Percentiles rank a stretch among this genome's conserved stretches.
Conservation (phyloP, 2,797 vertebrate species). For the Arnoldichthys spilopterus region DNA sequence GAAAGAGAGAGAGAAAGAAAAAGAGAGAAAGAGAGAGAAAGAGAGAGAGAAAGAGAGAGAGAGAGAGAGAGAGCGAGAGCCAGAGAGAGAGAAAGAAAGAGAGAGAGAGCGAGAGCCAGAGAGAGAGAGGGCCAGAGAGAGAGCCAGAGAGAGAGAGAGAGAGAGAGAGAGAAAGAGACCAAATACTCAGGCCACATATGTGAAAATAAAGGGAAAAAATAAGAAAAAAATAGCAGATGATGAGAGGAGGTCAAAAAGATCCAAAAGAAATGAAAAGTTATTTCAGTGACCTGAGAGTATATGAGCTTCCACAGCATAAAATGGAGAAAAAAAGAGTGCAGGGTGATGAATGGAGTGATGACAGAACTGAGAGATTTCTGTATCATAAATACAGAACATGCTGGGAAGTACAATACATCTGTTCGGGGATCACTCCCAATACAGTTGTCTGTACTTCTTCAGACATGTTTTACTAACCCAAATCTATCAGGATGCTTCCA, state of each 20-base stretch:
- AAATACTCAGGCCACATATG: slow-evolving; percentile 46
- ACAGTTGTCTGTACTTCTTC: background rate
- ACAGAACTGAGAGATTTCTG: background rate
- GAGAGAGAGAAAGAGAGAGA: slow-evolving; percentile 21
- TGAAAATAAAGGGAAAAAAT: slow-evolving; percentile 54
- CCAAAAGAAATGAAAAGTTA: slow-evolving; percentile 13
- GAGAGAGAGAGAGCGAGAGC: slow-evolving; percentile 58
- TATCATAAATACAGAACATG: slow-evolving; percentile 22
- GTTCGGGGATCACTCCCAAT: slow-evolving; percentile 1
- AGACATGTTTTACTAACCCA: slow-evolving; percentile 5
- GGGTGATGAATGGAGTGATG: slow-evolving; percentile 18
- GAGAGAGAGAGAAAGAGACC: slow-evolving; percentile 26
- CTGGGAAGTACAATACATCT: background rate
- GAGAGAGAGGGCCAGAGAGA: slow-evolving; percentile 19
- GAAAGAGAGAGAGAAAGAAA: slow-evolving; percentile 15
- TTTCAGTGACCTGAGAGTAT: slow-evolving; percentile 21
- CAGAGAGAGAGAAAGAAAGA: slow-evolving; percentile 16
- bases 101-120: slow-evolving; percentile 4
- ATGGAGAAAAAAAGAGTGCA: slow-evolving; percentile 50
- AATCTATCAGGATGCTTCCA: slow-evolving; percentile 17
- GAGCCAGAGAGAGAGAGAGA: slow-evolving; percentile 53
- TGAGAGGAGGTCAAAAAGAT: slow-evolving; percentile 30
- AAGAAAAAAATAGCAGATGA: slow-evolving; percentile 47
- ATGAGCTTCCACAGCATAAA: slow-evolving; percentile 45
- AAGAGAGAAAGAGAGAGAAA: slow-evolving; percentile 7